Evolutionary conservation across 2,797 vertebrate genomes (phyloP).

Genomic region (Ambastaia sidthimunki): DNA sequence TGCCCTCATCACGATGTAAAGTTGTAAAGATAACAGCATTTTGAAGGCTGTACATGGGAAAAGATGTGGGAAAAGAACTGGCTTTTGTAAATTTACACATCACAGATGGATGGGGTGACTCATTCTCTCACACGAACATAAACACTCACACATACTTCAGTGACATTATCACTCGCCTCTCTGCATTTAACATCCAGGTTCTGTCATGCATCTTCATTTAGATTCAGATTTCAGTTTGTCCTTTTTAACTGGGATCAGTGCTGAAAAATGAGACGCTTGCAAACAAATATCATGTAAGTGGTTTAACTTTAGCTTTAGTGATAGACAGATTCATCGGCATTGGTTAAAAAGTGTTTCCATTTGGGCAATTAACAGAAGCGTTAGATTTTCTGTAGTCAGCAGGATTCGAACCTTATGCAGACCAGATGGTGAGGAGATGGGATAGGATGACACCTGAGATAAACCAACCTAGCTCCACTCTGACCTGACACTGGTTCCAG

Average conservation of each 20-base stretch:
- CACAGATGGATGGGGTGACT: conserved; percentile 63
- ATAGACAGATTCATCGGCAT: not conserved
- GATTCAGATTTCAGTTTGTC: not conserved
- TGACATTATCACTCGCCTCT: conserved; percentile 53
- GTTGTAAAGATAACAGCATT: conserved; percentile 27
- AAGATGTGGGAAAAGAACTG: conserved; percentile 12
- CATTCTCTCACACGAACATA: conserved; percentile 47
- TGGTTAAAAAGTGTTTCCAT: not conserved
- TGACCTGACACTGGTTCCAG: too few relatives aligned
- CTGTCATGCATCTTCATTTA: conserved; percentile 38
- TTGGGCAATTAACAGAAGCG: not conserved
- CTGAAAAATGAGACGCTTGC: not conserved
- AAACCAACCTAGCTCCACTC: too few relatives aligned
- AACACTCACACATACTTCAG: conserved; percentile 39
- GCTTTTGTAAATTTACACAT: conserved; percentile 56
- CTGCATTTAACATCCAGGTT: conserved; percentile 37
- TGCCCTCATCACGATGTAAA: conserved; percentile 24
- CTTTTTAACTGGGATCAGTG: not conserved
- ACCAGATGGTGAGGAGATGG: too few relatives aligned
- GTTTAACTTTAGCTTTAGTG: not conserved
- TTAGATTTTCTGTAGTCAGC: too few relatives aligned
- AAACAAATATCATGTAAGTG: not conserved
- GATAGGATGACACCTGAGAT: too few relatives aligned
- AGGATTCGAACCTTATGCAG: too few relatives aligned
- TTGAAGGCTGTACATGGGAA: conserved; percentile 16